Base-by-base conservation (phyloP, 2,888 invertebrate species). In the Metallyticus violacea region DNA sequence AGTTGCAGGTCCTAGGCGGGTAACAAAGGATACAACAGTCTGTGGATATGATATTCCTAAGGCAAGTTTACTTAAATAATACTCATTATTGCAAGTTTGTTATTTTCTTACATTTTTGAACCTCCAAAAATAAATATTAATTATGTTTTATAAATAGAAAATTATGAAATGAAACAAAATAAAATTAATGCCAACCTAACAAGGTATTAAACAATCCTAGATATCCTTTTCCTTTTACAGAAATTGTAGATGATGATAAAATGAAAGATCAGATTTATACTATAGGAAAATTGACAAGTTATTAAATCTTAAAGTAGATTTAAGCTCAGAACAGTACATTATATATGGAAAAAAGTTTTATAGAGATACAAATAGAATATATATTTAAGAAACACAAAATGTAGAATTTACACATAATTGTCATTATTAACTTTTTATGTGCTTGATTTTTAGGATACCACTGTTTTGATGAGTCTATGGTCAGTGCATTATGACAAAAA, bases 401-500 rank as follows among this genome's bases (percentile, higher is more conserved):
- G 7, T 9, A 40, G 7, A 40, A 40, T 40, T 9, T 9, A 40
- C 15, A 7, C 7, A 40, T 4, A 1, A 7, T 40, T 9, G 15
- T 0, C 1, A 62, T 15, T 62, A 62, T 30, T 1, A 7, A 30
- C 2, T 7, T 15, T 22, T 62, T 62, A 15, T 15, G 15, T 62
- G 40, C 4, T 15, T 62, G 40, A 15, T 15, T 30, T 88, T 2
- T 89, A 93, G 90, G 92, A 94, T 86, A 90, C 94, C 0, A 92
- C 93, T 0, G 89, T 94, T 15, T 90, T 94, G 9, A 92, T 94
- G 0, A 93, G 93, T 84, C 76, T 94, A 26, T 91, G 93, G 89
- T 93, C 94, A 1, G 92, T 95, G 5, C 93, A 94, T 89, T 92
- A 93, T 90, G 94, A 95, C 89, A 91, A 92, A 28, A 89, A 92